These are phyloP conservation scores for Spongilla lacustris DNA, from an alignment of 37 sponge, comb jelly and placozoan species.

Conservation along the genomic window DNA sequence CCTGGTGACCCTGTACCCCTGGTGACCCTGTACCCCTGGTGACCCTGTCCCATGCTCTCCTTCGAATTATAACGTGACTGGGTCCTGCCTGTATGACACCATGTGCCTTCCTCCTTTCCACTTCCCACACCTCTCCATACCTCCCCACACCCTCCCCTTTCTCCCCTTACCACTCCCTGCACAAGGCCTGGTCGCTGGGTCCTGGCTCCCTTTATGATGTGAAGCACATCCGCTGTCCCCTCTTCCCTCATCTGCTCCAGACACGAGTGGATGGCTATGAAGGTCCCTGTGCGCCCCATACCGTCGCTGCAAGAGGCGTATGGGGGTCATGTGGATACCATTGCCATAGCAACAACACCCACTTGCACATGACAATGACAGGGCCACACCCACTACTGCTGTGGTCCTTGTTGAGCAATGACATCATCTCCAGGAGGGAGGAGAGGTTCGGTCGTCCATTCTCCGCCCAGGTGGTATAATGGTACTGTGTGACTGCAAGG, in stretches of 20 bases:
- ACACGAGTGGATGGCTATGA: conserved; percentile 71
- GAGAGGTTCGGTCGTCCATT: conserved; percentile 64
- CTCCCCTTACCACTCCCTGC: neutral
- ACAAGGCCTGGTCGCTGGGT: conserved; percentile 37
- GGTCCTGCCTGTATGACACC: too few relatives aligned
- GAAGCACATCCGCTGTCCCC: conserved; percentile 82
- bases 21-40: too few relatives aligned
- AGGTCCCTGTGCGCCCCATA: conserved; percentile 88
- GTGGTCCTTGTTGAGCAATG: conserved; percentile 86
- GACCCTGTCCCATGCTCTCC: too few relatives aligned
- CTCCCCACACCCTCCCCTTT: too few relatives aligned
- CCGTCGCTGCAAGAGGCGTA: conserved; percentile 58
- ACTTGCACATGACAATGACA: conserved; percentile 90
- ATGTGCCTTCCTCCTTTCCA: too few relatives aligned
- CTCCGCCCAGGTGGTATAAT: conserved; percentile 89
- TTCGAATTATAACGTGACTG: too few relatives aligned
- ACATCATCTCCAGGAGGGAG: conserved; percentile 82
- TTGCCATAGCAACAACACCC: neutral
- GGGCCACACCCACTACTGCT: conserved; percentile 69
- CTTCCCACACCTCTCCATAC: too few relatives aligned
- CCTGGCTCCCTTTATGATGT: conserved; percentile 14
- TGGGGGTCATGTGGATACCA: neutral
- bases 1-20: too few relatives aligned
- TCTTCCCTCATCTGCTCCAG: conserved; percentile 86
- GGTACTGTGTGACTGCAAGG: conserved; percentile 85